A percentile compares a stretch with the other conserved stretches of the same genome.
These are phyloP conservation scores for Synaphobranchus kaupii DNA, from an alignment of 2,797 vertebrate species.

Conservation along the genomic window DNA sequence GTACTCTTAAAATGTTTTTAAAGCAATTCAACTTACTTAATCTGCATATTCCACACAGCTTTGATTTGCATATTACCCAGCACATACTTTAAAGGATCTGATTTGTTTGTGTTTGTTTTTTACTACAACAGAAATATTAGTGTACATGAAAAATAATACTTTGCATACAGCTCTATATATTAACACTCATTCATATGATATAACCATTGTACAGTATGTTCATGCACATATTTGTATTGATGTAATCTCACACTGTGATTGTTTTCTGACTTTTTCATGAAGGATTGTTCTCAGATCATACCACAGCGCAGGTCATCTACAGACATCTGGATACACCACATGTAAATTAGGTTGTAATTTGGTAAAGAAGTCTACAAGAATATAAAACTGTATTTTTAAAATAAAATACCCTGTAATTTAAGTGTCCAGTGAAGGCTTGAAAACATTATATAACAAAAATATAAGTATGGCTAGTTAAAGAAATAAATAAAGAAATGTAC, in stretches of 20 bases:
- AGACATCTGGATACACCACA: neutral
- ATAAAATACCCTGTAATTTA: neutral
- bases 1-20: neutral
- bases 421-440: neutral
- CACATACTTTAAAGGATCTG: neutral
- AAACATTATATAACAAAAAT: too few species aligned
- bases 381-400: too few species aligned
- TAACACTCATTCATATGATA: neutral
- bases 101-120: neutral
- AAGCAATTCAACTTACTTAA: neutral
- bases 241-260: neutral
- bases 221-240: neutral
- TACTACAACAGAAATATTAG: neutral
- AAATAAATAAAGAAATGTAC: too few species aligned
- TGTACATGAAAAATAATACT: neutral
- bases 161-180: neutral
- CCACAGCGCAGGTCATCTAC: too few species aligned
- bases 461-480: too few species aligned
- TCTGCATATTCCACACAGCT: neutral
- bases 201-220: neutral
- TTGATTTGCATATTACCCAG: neutral
- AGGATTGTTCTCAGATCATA: neutral
- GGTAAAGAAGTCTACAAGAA: too few species aligned
- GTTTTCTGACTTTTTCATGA: neutral
- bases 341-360: too few species aligned